Evolutionary conservation across 2,113 vertebrate genomes (phyloP), one percentile per base, ranked within the genome.

Genomic region (Polypterus bichir): DNA sequence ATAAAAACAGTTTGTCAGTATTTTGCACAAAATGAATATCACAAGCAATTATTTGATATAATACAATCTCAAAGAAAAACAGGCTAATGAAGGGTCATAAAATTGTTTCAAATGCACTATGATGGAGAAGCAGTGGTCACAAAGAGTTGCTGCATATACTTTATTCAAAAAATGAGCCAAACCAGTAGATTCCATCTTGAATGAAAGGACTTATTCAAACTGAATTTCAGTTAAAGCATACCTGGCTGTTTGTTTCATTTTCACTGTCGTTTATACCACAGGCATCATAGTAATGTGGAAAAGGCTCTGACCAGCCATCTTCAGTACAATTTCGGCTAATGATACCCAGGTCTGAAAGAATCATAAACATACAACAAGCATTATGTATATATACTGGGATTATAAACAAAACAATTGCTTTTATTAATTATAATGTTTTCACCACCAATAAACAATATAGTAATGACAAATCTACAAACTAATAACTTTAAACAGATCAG

Each of bases 271-370:
- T 85, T 46, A 85, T 85, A 57, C 89, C 83, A 0, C 96, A 99
- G 49, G 92, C 91, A 1, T 97, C 94, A 0, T 86, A 80, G 52
- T 98, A 99, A 64, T 97, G 93, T 48, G 96, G 96, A 73, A 85
- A 94, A 1, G 91, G 84, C 49, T 99, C 94, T 0, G 96, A 91
- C 96, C 94, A 99, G 67, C 96, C 96, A 0, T 89, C 79, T 46
- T 91, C 89, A 0, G 96, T 98, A 68, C 96, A 99, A 74, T 99
- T 99, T 52, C 94, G 87, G 77, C 88, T 91, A 68, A 99, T 82
- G 51, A 78, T 79, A 3, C 88, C 89, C 71, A 79, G 63, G 62
- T 80, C 90, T 89, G 73, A 68, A 27, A 3, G 65, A 45, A n/a
- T 11, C 47, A 64, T 3, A 51, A 6, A 49, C 1, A 48, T 6